Conservation (phyloP, 2,888 invertebrate species). For the Drosophila paranaensis region DNA sequence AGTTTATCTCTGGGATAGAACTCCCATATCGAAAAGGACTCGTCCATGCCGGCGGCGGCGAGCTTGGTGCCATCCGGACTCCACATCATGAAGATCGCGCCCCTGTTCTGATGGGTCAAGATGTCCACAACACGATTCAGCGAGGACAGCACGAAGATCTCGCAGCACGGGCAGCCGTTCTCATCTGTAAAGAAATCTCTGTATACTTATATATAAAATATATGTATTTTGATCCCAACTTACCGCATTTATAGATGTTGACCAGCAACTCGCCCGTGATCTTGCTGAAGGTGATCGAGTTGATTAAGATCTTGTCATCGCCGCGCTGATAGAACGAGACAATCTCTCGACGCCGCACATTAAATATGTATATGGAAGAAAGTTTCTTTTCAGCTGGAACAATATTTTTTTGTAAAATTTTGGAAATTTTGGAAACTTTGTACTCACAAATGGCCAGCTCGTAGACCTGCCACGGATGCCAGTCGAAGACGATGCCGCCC, state of each 20-base stretch:
- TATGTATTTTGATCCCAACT: neutral
- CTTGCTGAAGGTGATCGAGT: constrained; percentile 84
- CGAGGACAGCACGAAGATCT: constrained; percentile 83
- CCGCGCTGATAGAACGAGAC: constrained; percentile 82
- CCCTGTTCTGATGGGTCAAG: constrained; percentile 71
- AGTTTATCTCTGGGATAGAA: constrained; percentile 72
- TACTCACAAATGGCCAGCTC: constrained; percentile 83
- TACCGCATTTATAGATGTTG: constrained; percentile 75
- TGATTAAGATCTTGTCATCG: constrained; percentile 74
- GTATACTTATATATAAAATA: neutral
- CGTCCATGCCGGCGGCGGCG: constrained; percentile 84
- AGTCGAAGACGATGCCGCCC: constrained; percentile 80
- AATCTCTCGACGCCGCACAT: constrained; percentile 78
- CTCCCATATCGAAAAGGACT: constrained; percentile 84
- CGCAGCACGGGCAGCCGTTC: constrained; percentile 56
- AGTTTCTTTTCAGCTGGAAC: constrained; percentile 76
- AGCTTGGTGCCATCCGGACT: constrained; percentile 81
- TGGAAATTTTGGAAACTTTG: too few species aligned
- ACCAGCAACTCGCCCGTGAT: constrained; percentile 85
- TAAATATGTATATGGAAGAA: constrained; percentile 79
- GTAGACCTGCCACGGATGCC: constrained; percentile 85
- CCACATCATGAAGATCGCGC: constrained; percentile 82
- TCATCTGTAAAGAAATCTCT: constrained; percentile 45
- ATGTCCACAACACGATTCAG: constrained; percentile 83
- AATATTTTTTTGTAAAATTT: neutral